Conservation (phyloP, 2,888 invertebrate genomes). For the Drosophila kanekoi region DNA sequence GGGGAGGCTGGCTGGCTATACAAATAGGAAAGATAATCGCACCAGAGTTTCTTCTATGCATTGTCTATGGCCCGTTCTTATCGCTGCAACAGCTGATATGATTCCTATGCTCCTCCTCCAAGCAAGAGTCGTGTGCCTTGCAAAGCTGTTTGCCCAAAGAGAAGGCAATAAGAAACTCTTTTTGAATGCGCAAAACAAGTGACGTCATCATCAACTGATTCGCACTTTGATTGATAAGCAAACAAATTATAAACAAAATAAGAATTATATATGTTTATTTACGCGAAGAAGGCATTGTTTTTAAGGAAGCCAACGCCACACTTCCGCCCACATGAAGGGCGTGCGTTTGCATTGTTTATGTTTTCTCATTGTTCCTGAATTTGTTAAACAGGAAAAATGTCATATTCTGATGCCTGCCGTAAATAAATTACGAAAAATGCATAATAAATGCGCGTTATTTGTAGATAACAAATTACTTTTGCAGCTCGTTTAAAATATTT, state of each 20-base stretch:
- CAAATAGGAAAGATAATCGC: not conserved
- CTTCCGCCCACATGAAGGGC: constrained; percentile 54
- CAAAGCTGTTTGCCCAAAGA: constrained; percentile 17
- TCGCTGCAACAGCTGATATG: constrained; percentile 11
- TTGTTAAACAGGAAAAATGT: constrained; percentile 47
- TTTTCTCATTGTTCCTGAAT: constrained; percentile 37
- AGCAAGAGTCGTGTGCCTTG: constrained; percentile 33
- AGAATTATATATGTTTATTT: not conserved
- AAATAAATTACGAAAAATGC: constrained; percentile 34
- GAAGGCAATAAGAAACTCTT: not conserved
- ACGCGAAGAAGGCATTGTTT: constrained; percentile 48
- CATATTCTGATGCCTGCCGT: constrained; percentile 9
- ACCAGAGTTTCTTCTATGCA: constrained; percentile 3
- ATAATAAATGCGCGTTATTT: constrained; percentile 10
- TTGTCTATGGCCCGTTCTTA: constrained; percentile 18
- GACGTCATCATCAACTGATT: constrained; percentile 43
- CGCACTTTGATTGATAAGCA: constrained; percentile 40
- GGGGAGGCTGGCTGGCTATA: not conserved
- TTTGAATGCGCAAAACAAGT: constrained; percentile 42
- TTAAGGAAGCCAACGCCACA: constrained; percentile 45
- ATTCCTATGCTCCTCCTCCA: not conserved
- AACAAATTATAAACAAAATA: constrained; percentile 8
- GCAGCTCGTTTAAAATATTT: not conserved
- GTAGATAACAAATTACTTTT: constrained; percentile 29
- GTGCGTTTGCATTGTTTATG: constrained; percentile 14